These are phyloP conservation scores for Drosophila nannoptera DNA, from an alignment of 1,140 invertebrate genomes.

Conservation along the genomic window DNA sequence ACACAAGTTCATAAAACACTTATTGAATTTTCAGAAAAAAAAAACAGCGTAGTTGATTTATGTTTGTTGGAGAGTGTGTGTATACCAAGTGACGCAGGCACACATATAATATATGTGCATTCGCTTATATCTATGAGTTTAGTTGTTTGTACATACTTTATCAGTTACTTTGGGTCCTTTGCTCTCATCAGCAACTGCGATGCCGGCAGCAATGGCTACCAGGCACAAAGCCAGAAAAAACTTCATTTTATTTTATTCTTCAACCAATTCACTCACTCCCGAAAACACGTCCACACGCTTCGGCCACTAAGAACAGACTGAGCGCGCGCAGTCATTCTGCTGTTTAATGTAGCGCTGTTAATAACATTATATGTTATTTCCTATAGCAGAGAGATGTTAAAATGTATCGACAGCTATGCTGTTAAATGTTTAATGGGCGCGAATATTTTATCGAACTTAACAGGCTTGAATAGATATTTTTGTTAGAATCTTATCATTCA, in stretches of 20 bases:
- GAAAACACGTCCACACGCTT: conserved; percentile 7
- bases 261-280: neutral
- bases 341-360: neutral
- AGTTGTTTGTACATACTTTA: conserved; percentile 80
- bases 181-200: conserved; percentile 71
- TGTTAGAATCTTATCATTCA: no score
- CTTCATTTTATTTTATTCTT: conserved; percentile 61
- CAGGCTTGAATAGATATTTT: no score
- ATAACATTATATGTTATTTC: neutral
- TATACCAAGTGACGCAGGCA: conserved; percentile 41
- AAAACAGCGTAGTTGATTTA: conserved; percentile 50
- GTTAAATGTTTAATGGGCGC: no score
- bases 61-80: conserved; percentile 12
- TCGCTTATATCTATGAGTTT: conserved; percentile 4
- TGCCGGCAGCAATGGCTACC: conserved; percentile 63
- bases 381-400: neutral
- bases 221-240: conserved; percentile 64
- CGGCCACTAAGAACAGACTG: conserved; percentile 28
- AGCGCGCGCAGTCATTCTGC: neutral
- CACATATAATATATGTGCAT: conserved; percentile 10
- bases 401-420: neutral
- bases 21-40: conserved; percentile 32
- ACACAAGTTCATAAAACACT: conserved; percentile 29
- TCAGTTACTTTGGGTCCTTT: conserved; percentile 88
- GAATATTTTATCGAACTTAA: no score